These are phyloP conservation scores for Gadus chalcogrammus DNA, from an alignment of 2,113 vertebrate genomes.

Conservation along the genomic window DNA sequence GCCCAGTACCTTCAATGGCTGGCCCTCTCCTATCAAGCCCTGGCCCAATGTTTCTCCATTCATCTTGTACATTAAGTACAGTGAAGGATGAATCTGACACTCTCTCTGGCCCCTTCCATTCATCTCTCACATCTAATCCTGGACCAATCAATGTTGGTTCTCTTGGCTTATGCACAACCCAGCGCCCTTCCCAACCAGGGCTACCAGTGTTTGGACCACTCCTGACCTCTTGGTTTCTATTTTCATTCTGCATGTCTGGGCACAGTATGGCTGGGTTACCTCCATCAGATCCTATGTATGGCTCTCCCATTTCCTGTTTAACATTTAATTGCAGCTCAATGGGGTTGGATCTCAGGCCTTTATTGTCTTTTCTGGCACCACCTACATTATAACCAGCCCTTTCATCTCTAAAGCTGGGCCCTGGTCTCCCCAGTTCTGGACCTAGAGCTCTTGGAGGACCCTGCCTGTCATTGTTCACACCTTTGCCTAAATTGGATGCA, in stretches of 20 bases:
- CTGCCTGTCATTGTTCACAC: not conserved
- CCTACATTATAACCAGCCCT: not conserved
- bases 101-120: constrained; percentile 16
- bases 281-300: no score
- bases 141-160: constrained; percentile 17
- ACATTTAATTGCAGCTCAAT: no score
- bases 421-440: not conserved
- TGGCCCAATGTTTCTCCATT: constrained; percentile 12
- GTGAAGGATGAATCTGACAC: constrained; percentile 23
- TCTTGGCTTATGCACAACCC: constrained; percentile 14
- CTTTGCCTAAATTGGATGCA: not conserved
- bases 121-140: constrained; percentile 21
- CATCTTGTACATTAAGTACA: not conserved
- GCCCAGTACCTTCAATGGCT: not conserved
- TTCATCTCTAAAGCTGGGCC: constrained; percentile 9
- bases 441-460: not conserved
- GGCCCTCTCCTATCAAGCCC: not conserved
- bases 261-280: not conserved
- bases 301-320: no score
- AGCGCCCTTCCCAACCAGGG: not conserved
- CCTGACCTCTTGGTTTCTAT: constrained; percentile 6
- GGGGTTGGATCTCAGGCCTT: no score
- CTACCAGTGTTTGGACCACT: constrained; percentile 19
- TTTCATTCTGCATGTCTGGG: constrained; percentile 12
- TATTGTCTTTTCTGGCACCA: no score